A percentile compares a stretch with the other conserved stretches of the same genome.
Conservation (phyloP, 2,797 vertebrate genomes). For the Takifugu ocellatus region DNA sequence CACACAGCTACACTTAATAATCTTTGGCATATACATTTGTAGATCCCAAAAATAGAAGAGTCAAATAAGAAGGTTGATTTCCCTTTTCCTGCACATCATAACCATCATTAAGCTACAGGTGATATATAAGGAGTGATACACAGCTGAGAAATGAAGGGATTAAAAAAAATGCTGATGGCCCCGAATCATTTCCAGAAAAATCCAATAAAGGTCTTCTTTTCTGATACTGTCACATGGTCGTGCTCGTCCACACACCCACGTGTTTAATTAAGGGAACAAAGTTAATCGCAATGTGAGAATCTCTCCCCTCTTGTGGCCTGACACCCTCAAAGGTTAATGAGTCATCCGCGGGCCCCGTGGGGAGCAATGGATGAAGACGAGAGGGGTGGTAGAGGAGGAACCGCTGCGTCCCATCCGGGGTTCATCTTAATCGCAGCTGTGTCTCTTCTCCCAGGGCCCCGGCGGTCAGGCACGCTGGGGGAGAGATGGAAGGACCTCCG, state of each 20-base stretch:
- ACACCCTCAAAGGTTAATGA: slow-evolving; percentile 76
- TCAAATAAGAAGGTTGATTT: slow-evolving; percentile 4
- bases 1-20: background rate
- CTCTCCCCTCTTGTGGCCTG: slow-evolving; percentile 60
- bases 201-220: slow-evolving; percentile 32
- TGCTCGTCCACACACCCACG: slow-evolving; percentile 42
- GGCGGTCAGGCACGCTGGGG: slow-evolving; percentile 42
- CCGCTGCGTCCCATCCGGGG: slow-evolving; percentile 49
- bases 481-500: slow-evolving; percentile 26
- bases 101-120: slow-evolving; percentile 17
- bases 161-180: slow-evolving; percentile 17
- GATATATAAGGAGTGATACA: slow-evolving; percentile 4
- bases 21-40: background rate
- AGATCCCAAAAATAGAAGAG: slow-evolving; percentile 1
- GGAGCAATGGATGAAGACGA: slow-evolving; percentile 45
- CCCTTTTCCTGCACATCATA: background rate
- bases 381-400: slow-evolving; percentile 30
- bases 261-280: slow-evolving; percentile 70
- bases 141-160: slow-evolving; percentile 3
- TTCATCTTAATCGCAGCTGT: slow-evolving; percentile 64
- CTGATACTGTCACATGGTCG: slow-evolving; percentile 10
- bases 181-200: slow-evolving; percentile 33
- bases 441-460: slow-evolving; percentile 46
- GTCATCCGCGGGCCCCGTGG: slow-evolving; percentile 58
- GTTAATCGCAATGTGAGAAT: slow-evolving; percentile 71